These are phyloP conservation scores for Galeopsomyia nigrocyanea DNA, from an alignment of 2,888 invertebrate genomes.

Conservation along the genomic window DNA sequence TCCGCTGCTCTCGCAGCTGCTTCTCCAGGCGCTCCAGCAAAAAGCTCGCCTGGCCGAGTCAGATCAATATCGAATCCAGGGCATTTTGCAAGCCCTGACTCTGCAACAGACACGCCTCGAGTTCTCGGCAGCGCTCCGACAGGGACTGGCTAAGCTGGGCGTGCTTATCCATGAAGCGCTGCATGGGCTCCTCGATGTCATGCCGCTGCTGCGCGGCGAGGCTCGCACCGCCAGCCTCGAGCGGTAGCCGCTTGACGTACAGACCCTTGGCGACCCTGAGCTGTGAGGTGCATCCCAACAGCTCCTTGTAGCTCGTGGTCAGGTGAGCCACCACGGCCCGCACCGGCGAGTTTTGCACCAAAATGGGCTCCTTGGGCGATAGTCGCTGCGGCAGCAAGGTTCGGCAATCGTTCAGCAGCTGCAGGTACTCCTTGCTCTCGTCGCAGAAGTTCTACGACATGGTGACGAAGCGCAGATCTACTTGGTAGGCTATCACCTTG, in stretches of 20 bases:
- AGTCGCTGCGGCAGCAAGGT: conserved; percentile 86
- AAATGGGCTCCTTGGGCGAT: conserved; percentile 80
- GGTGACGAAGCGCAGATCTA: conserved; percentile 93
- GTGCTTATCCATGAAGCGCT: conserved; percentile 84
- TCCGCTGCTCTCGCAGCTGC: conserved; percentile 88
- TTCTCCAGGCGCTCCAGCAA: conserved; percentile 90
- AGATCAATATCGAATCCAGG: conserved; percentile 86
- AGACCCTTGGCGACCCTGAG: conserved; percentile 85
- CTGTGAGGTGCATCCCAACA: conserved; percentile 81
- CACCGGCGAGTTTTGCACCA: conserved; percentile 81
- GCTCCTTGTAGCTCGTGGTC: conserved; percentile 84
- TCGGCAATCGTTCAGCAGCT: conserved; percentile 88
- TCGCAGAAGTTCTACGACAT: conserved; percentile 97
- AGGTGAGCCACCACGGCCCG: conserved; percentile 85
- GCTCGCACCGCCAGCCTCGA: conserved; percentile 68
- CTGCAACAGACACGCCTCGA: conserved; percentile 93
- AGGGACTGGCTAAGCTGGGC: conserved; percentile 81
- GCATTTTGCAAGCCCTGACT: conserved; percentile 96
- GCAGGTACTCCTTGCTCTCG: conserved; percentile 92
- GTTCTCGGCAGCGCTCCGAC: conserved; percentile 82
- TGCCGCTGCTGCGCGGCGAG: conserved; percentile 71
- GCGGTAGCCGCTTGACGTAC: conserved; percentile 85
- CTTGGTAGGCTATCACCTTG: conserved; percentile 96
- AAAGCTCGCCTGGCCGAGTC: conserved; percentile 90
- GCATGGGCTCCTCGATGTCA: conserved; percentile 84